A percentile compares a stretch with the other conserved stretches of the same genome.
Conservation (phyloP, 2,797 vertebrate species). For the Dipus sagitta region DNA sequence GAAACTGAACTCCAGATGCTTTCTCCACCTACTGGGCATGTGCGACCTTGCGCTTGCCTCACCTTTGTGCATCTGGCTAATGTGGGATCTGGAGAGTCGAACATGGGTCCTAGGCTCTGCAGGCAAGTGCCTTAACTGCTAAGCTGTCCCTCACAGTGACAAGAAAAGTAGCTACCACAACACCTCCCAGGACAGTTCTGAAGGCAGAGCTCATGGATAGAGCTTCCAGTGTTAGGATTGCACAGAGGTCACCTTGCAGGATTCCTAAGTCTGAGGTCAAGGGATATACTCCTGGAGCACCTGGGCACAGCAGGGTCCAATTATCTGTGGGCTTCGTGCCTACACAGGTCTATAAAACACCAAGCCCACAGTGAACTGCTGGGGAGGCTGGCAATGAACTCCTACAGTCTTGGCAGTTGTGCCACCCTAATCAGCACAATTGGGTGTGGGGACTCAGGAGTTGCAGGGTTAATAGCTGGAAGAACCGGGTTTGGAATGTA, state of each 20-base stretch:
- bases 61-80: too few relatives aligned
- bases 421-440: conserved; percentile 50
- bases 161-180: background rate
- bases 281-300: background rate
- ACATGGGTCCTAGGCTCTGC: too few relatives aligned
- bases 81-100: too few relatives aligned
- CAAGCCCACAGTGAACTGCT: conserved; percentile 25
- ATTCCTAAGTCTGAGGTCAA: background rate
- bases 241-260: background rate
- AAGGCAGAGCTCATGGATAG: background rate
- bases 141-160: background rate
- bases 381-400: conserved; percentile 29
- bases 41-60: too few relatives aligned
- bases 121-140: too few relatives aligned
- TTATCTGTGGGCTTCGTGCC: background rate
- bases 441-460: conserved; percentile 1
- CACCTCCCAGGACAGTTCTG: background rate
- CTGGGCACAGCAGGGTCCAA: background rate
- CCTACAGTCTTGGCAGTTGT: conserved; percentile 24
- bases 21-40: too few relatives aligned
- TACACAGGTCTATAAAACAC: background rate
- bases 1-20: too few relatives aligned
- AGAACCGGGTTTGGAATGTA: conserved; percentile 70
- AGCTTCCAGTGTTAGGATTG: too few relatives aligned
- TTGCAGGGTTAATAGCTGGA: conserved; percentile 54